phyloP scores from a whole-genome alignment of 1,140 invertebrate genomes.

The Cotesia glomerata region DNA sequence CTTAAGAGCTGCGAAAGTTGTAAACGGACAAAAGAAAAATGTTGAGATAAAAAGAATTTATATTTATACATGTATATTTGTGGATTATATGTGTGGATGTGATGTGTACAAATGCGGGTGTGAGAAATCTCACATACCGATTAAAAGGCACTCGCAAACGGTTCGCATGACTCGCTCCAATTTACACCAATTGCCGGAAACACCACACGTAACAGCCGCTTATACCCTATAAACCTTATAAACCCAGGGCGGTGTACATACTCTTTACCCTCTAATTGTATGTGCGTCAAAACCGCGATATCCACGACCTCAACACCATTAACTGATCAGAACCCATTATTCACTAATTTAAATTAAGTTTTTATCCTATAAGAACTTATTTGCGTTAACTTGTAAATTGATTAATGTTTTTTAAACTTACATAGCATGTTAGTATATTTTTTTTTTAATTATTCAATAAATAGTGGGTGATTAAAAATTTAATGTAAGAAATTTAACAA shows the following conservation, averaged over 20 bases:
- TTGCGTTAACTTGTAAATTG: neutral
- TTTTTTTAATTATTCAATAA: too few species aligned
- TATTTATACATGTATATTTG: neutral
- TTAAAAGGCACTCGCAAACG: slow-evolving; percentile 31
- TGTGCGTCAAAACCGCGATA: slow-evolving; percentile 13
- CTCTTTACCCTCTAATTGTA: slow-evolving; percentile 15
- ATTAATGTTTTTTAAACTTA: too few species aligned
- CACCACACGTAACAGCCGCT: slow-evolving; percentile 15
- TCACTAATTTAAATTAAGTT: neutral
- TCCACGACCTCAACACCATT: slow-evolving; percentile 6
- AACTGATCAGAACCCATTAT: slow-evolving; percentile 4
- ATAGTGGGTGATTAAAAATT: too few species aligned
- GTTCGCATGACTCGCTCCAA: slow-evolving; percentile 38
- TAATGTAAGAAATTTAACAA: too few species aligned
- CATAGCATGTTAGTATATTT: too few species aligned
- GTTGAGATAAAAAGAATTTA: neutral
- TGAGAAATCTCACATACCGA: slow-evolving; percentile 16
- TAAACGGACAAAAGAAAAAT: neutral
- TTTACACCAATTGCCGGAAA: slow-evolving; percentile 37
- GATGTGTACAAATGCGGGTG: neutral
- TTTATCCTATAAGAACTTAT: neutral
- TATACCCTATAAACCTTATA: neutral
- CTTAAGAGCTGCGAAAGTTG: neutral
- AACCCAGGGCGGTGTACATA: slow-evolving; percentile 2
- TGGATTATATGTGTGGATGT: neutral